Conservation (phyloP, 2,113 vertebrate species). For the Megaleporinus macrocephalus region DNA sequence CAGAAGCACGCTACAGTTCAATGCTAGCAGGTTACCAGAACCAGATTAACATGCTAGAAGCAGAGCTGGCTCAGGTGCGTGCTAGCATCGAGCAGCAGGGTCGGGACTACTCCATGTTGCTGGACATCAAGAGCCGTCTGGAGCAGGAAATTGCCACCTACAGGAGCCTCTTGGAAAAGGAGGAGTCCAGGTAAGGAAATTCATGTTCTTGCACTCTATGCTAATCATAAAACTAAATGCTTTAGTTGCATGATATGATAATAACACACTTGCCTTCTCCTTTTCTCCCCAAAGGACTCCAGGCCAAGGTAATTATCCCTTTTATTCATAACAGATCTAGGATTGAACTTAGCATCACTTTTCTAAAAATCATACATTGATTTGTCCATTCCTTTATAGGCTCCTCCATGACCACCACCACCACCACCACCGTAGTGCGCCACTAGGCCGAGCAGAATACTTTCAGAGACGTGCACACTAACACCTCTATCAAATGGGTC, state of each 20-base stretch:
- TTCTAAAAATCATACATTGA: not conserved
- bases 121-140: slow-evolving; percentile 80
- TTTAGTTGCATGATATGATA: not conserved
- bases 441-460: slow-evolving; percentile 63
- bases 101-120: slow-evolving; percentile 75
- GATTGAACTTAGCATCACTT: not conserved
- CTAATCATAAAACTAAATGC: not conserved
- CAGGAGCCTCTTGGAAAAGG: slow-evolving; percentile 79
- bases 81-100: slow-evolving; percentile 77
- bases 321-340: not conserved
- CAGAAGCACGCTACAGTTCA: slow-evolving; percentile 73
- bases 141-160: slow-evolving; percentile 83
- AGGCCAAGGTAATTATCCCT: slow-evolving; percentile 54
- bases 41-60: slow-evolving; percentile 77
- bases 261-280: not conserved
- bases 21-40: slow-evolving; percentile 75
- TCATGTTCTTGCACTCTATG: not conserved
- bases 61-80: slow-evolving; percentile 70
- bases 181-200: slow-evolving; percentile 72
- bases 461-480: slow-evolving; percentile 58
- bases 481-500: not conserved
- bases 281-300: slow-evolving; percentile 60
- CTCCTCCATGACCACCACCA: slow-evolving; percentile 62
- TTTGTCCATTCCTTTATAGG: slow-evolving; percentile 60
- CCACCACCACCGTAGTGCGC: slow-evolving; percentile 68